A percentile compares a stretch with the other conserved stretches of the same genome.
phyloP scores from a whole-genome alignment of 2,797 vertebrate species.

The Scomberomorus guttatus region DNA sequence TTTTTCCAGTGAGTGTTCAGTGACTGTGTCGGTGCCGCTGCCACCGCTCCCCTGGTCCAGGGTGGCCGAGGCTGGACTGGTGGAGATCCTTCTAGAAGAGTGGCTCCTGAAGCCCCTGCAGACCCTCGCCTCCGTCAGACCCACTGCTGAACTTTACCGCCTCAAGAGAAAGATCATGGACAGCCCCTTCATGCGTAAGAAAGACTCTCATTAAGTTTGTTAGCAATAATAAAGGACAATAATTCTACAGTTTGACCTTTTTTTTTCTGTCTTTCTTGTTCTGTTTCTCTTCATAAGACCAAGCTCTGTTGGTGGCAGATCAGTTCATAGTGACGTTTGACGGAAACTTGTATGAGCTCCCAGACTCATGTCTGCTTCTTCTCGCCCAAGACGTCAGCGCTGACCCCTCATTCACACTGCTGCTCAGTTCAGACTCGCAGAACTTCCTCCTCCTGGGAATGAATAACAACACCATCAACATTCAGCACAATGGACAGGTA shows the following conservation, averaged over 20 bases:
- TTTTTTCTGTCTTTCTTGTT: not conserved
- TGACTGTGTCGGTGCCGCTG: constrained; percentile 80
- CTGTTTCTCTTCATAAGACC: constrained; percentile 78
- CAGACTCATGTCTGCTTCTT: constrained; percentile 82
- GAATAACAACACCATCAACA: constrained; percentile 75
- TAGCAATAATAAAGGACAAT: not conserved
- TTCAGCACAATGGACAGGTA: constrained; percentile 87
- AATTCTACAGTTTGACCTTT: too few relatives aligned
- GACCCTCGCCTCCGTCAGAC: constrained; percentile 74
- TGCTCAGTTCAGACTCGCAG: constrained; percentile 67
- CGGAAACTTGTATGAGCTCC: constrained; percentile 85
- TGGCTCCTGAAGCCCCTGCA: constrained; percentile 86
- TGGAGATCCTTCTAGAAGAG: constrained; percentile 87
- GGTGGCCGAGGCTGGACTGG: constrained; percentile 74
- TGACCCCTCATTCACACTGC: constrained; percentile 79
- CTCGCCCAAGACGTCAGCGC: constrained; percentile 84
- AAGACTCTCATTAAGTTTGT: not conserved
- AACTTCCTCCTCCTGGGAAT: constrained; percentile 81
- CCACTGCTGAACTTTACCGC: constrained; percentile 85
- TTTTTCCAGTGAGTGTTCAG: constrained; percentile 81
- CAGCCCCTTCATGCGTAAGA: constrained; percentile 86
- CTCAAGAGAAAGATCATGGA: constrained; percentile 88
- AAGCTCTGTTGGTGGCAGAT: constrained; percentile 86
- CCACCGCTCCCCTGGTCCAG: constrained; percentile 66
- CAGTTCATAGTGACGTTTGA: constrained; percentile 90